Evolutionary conservation across 2,888 invertebrate species (phyloP), one percentile per base, ranked within the genome.

Genomic region (Folsomia candida): DNA sequence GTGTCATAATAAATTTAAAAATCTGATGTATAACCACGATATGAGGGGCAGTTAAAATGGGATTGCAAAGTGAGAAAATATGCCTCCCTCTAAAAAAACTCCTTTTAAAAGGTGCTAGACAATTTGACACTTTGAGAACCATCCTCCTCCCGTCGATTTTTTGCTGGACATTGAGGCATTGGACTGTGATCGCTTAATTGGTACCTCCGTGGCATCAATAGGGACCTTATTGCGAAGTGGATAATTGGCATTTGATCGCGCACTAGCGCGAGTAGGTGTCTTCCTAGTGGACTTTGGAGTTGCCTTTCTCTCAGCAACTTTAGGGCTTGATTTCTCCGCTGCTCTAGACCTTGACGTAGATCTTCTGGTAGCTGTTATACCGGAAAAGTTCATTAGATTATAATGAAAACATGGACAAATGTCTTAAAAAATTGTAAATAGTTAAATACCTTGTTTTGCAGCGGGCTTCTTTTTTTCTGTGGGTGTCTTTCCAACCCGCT

Each of bases 71-170:
- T n/a, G n/a, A n/a, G n/a, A n/a, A n/a, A n/a, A n/a, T n/a, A n/a
- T n/a, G n/a, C n/a, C n/a, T n/a, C n/a, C n/a, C n/a, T n/a, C n/a
- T n/a, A n/a, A n/a, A n/a, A n/a, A n/a, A n/a, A 60, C n/a, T 25
- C 18, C 25, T 3, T 60, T 26, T 25, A 24, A 60, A 3, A 14
- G n/a, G n/a, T 3, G 9, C 68, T 74, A 76, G 14, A 73, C 68
- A 68, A 76, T 73, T 25, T 51, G 51, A 65, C 76, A 76, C 26
- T 70, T 72, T 47, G 76, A 76, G 51, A 76, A 73, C 76, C 76
- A 76, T 22, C 76, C 76, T 58, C 73, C 71, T 37, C 70, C 71
- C 25, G 71, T 68, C 27, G 70, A 64, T 28, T 18, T 24, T 6
- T 22, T 47, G 25, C 64, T 64, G 47, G 51, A 51, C 11, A 64